These are phyloP conservation scores for Neosilurus hyrtlii DNA, from an alignment of 2,797 vertebrate genomes.

Conservation along the genomic window DNA sequence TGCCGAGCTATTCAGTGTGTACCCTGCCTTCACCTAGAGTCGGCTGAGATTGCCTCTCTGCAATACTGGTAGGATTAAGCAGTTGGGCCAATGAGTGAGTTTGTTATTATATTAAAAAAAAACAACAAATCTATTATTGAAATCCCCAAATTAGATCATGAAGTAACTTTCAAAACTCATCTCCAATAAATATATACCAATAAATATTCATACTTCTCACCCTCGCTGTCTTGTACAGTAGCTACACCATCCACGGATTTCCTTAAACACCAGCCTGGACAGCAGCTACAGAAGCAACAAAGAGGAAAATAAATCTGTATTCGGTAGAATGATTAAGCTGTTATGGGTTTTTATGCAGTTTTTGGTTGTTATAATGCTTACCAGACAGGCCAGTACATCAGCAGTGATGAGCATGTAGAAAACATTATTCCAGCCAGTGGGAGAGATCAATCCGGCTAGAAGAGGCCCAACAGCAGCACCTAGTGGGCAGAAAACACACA, in stretches of 20 bases:
- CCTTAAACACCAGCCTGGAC: constrained; percentile 87
- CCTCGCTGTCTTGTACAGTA: constrained; percentile 60
- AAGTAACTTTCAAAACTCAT: background rate
- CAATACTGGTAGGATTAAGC: no score
- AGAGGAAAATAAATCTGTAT: background rate
- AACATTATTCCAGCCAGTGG: constrained; percentile 91
- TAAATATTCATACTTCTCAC: constrained; percentile 12
- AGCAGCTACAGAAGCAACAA: constrained; percentile 75
- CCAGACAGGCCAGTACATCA: constrained; percentile 87
- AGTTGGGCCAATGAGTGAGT: no score
- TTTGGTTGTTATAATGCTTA: constrained; percentile 59
- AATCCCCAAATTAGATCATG: background rate
- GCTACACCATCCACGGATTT: constrained; percentile 78
- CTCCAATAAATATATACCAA: background rate
- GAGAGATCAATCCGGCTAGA: constrained; percentile 88
- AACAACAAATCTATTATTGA: background rate
- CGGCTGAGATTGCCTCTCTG: no score
- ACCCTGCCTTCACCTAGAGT: no score
- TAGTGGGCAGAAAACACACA: constrained; percentile 56
- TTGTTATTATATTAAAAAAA: background rate
- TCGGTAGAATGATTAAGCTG: background rate
- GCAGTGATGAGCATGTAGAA: constrained; percentile 96
- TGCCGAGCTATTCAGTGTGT: no score
- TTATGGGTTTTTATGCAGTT: background rate
- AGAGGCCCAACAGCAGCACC: constrained; percentile 92